Base-by-base conservation (phyloP, 2,888 invertebrate genomes). In the Ganaspis brasiliensis region DNA sequence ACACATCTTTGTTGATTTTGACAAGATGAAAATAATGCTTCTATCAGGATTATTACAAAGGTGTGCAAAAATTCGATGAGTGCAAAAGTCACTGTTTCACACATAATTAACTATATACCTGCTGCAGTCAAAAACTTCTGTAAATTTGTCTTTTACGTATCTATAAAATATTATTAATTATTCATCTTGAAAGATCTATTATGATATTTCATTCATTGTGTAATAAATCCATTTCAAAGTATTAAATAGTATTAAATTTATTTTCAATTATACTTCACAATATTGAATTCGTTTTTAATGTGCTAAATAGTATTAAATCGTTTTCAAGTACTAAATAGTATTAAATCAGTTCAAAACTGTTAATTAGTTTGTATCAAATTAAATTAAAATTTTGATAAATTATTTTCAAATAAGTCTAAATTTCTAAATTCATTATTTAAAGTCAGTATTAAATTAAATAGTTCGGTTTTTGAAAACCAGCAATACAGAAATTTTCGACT, bases 1-100 rank as follows among this genome's bases (percentile, higher is more conserved):
- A 67, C 45, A 67, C 67, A 67, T 67, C 24, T 67, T 67, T 45
- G 45, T 45, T 67, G 40, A 67, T 26, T 67, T 67, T 24, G 24
- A 67, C 24, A 67, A 45, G 21, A 45, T 45, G 14, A 24, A 67
- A 67, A 67, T 45, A 3, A 45, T 45, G 40, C 24, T 24, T 26
- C 24, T 67, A 67, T 24, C 24, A 45, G 40, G 45, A 24, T 67
- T 37, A 37, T 52, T 67, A 45, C 37, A 21, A 67, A 67, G 24
- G 67, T 21, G 67, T 67, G 67, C 67, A 16, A 67, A 67, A 45
- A 21, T 16, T 45, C n/a, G n/a, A 67, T 45, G 67, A 67, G 45
- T 45, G 67, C 67, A 67, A 67, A 45, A 26, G 24, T 67, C 45
- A 45, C 24, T 67, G 45, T 24, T 67, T 24, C 24, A 67, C 45